These are phyloP conservation scores for Tenthredo distinguenda DNA, from an alignment of 2,888 invertebrate genomes.

Conservation along the genomic window DNA sequence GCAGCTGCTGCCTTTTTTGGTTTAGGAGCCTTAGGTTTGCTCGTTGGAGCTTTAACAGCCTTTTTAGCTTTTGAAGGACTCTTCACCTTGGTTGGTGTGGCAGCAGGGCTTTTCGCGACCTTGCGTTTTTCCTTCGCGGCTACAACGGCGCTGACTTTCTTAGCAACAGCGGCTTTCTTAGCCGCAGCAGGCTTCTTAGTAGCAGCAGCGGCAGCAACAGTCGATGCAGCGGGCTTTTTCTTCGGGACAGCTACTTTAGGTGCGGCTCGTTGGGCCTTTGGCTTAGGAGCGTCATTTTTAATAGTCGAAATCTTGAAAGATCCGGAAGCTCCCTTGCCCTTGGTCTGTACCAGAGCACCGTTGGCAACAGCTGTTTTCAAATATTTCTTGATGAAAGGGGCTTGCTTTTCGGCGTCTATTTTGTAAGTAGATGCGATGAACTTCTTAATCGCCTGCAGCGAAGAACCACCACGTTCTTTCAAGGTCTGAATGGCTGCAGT, in stretches of 20 bases:
- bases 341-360: conserved; percentile 79
- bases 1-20: conserved; percentile 68
- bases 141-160: conserved; percentile 32
- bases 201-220: not conserved
- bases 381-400: conserved; percentile 81
- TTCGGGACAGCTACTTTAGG: conserved; percentile 54
- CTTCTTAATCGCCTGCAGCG: conserved; percentile 81
- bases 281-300: conserved; percentile 56
- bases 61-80: conserved; percentile 72
- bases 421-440: conserved; percentile 82
- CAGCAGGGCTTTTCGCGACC: conserved; percentile 19
- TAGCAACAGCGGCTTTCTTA: conserved; percentile 35
- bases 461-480: conserved; percentile 74
- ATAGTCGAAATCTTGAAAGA: conserved; percentile 76
- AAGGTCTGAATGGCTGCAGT: conserved; percentile 67
- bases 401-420: conserved; percentile 80
- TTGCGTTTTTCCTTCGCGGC: conserved; percentile 39
- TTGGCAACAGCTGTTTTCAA: conserved; percentile 79
- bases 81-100: conserved; percentile 57
- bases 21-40: conserved; percentile 76
- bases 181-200: conserved; percentile 21
- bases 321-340: conserved; percentile 79
- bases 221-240: conserved; percentile 53
- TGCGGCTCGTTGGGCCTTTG: conserved; percentile 42
- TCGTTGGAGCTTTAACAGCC: conserved; percentile 72